A percentile compares a stretch with the other conserved stretches of the same genome.
phyloP scores from a whole-genome alignment of 2,888 invertebrate species.

The Andricus curvator region DNA sequence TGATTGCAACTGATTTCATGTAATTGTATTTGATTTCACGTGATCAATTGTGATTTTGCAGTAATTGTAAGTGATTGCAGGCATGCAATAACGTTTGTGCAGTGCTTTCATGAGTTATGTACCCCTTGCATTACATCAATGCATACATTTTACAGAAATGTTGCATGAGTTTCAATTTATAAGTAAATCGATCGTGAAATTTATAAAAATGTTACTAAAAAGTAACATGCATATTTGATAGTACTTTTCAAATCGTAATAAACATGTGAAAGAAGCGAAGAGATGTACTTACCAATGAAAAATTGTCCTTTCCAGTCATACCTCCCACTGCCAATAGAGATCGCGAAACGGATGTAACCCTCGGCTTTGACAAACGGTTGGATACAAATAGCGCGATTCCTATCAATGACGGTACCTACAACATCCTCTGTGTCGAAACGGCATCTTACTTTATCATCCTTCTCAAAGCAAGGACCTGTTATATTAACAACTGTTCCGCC shows the following conservation, averaged over 20 bases:
- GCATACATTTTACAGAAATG: neutral
- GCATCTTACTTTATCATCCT: slow-evolving; percentile 87
- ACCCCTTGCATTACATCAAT: neutral
- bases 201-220: too few species aligned
- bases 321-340: slow-evolving; percentile 87
- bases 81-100: too few species aligned
- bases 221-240: neutral
- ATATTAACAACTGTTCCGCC: slow-evolving; percentile 98
- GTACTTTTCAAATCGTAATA: neutral
- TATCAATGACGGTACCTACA: slow-evolving; percentile 87
- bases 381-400: slow-evolving; percentile 92
- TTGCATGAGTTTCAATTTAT: neutral
- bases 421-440: slow-evolving; percentile 91
- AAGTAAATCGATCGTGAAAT: too few species aligned
- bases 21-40: too few species aligned
- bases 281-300: slow-evolving; percentile 87
- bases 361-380: slow-evolving; percentile 93
- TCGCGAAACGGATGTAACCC: slow-evolving; percentile 92
- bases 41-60: too few species aligned
- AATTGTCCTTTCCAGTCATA: slow-evolving; percentile 95
- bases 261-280: neutral
- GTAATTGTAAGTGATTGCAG: too few species aligned
- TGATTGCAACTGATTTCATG: too few species aligned
- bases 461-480: slow-evolving; percentile 95
- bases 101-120: too few species aligned